Evolutionary conservation across 2,888 invertebrate species (phyloP).

Genomic region (Gnatocerus cornutus): DNA sequence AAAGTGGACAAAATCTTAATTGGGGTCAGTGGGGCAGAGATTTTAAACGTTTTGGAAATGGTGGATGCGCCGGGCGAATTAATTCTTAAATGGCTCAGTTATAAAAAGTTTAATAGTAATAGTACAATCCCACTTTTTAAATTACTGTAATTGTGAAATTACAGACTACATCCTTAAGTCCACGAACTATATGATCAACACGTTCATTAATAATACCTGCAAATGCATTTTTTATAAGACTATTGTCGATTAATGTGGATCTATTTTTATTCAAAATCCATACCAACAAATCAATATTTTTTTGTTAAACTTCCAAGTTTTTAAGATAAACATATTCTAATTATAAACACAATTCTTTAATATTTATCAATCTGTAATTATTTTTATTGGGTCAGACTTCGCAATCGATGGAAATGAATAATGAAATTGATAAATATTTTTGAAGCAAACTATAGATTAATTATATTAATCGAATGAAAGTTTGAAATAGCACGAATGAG

Average conservation of each 20-base stretch:
- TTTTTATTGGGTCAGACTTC: constrained; percentile 6
- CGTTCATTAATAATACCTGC: neutral
- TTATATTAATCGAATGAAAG: neutral
- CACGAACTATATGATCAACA: neutral
- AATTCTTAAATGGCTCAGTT: no score
- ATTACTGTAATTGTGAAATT: neutral
- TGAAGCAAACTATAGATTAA: no score
- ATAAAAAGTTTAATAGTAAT: no score
- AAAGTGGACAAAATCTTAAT: neutral
- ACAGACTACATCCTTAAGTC: neutral
- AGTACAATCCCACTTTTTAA: neutral
- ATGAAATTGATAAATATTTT: no score
- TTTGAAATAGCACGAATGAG: neutral
- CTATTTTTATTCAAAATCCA: neutral
- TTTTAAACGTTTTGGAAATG: no score
- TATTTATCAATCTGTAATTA: constrained; percentile 4
- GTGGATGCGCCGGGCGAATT: no score
- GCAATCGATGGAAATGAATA: no score
- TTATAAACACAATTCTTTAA: neutral
- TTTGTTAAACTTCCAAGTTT: neutral
- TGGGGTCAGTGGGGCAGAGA: neutral
- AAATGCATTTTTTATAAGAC: neutral
- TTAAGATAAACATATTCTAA: neutral
- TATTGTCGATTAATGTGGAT: neutral
- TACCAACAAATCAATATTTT: neutral